phyloP scores from a whole-genome alignment of 2,888 invertebrate species.

The Smittia sp. region DNA sequence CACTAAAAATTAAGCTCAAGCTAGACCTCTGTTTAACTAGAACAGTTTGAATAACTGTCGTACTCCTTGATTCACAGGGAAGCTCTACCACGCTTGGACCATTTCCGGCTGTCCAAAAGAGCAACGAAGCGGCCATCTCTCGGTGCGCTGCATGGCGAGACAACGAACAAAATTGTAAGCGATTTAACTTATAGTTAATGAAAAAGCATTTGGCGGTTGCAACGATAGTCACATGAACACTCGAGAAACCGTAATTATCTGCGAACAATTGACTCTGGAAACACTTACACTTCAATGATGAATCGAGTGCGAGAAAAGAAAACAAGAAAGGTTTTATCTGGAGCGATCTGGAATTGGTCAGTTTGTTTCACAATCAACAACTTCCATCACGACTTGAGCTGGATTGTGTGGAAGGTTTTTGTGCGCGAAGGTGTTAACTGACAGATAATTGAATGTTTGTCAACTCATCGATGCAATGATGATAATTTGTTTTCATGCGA shows the following conservation, averaged over 20 bases:
- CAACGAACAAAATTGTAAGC: slow-evolving; percentile 43
- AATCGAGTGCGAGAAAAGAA: no score
- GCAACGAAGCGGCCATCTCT: slow-evolving; percentile 78
- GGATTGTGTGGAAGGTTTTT: not conserved
- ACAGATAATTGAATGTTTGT: no score
- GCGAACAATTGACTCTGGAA: no score
- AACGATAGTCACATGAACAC: no score
- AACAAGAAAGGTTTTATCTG: not conserved
- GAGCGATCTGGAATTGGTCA: not conserved
- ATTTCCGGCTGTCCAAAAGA: slow-evolving; percentile 75
- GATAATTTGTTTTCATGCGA: no score
- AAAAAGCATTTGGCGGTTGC: no score
- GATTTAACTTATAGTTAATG: not conserved
- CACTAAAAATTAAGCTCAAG: not conserved
- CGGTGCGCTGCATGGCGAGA: slow-evolving; percentile 75
- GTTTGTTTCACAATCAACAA: not conserved
- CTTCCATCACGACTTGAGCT: not conserved
- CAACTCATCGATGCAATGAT: not conserved
- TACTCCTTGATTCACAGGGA: slow-evolving; percentile 57
- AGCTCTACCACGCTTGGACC: slow-evolving; percentile 75
- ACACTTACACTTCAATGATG: no score
- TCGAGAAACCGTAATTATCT: no score
- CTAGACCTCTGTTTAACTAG: not conserved
- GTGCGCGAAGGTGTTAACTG: not conserved
- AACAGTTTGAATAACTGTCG: no score